Evolutionary conservation across 2,113 vertebrate species (phyloP).

Genomic region (Colaptes auratus): DNA sequence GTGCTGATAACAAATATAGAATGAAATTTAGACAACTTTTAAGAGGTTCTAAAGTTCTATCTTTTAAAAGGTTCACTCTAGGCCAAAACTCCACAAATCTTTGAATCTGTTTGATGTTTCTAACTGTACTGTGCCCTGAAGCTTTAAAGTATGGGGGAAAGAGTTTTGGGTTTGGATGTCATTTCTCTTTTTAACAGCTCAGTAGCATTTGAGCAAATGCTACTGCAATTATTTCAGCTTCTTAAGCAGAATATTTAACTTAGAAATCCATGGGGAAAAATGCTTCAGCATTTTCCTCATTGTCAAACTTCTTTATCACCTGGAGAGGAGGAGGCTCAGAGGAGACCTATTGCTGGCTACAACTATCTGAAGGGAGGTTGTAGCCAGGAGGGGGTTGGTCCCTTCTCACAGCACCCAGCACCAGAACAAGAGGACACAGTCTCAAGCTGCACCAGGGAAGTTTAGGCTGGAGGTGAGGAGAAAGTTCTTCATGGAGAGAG

Average conservation of each 20-base stretch:
- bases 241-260: neutral
- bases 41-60: neutral
- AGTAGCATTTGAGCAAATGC: neutral
- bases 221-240: neutral
- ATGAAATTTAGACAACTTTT: neutral
- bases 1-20: neutral
- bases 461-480: too few species aligned
- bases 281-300: neutral
- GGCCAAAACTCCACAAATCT: accelerated
- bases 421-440: too few species aligned
- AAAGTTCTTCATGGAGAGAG: too few species aligned
- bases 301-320: neutral
- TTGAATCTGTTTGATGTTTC: neutral
- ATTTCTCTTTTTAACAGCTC: neutral
- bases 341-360: too few species aligned
- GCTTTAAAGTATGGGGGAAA: neutral
- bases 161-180: neutral
- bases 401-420: too few species aligned
- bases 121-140: neutral
- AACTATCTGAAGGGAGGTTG: too few species aligned
- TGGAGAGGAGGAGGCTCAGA: too few species aligned
- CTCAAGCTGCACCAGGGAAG: too few species aligned
- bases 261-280: neutral
- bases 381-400: too few species aligned
- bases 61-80: neutral